Percentiles rank a stretch among this genome's conserved stretches.
phyloP scores from a whole-genome alignment of 2,888 invertebrate species.

The Pimpla rufipes region DNA sequence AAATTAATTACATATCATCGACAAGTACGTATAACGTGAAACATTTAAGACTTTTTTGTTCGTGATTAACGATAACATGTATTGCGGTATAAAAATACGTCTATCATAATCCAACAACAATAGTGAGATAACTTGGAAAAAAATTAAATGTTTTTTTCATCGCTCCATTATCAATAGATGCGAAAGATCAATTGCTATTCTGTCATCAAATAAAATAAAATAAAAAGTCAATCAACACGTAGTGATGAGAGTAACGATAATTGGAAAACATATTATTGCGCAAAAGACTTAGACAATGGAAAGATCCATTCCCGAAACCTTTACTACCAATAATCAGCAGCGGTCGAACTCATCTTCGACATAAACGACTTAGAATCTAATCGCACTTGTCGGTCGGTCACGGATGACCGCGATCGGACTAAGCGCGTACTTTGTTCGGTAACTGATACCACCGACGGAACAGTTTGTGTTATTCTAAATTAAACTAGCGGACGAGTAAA shows the following conservation, averaged over 20 bases:
- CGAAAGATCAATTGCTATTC: neutral
- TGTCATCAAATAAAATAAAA: neutral
- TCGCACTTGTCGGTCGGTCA: slow-evolving; percentile 10
- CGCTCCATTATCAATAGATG: neutral
- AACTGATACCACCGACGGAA: slow-evolving; percentile 72
- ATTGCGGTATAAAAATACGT: slow-evolving; percentile 33
- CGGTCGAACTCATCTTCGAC: too few species aligned
- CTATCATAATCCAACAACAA: neutral
- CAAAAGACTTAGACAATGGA: too few species aligned
- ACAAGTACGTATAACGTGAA: neutral
- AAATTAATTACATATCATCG: neutral
- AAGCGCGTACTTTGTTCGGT: slow-evolving; percentile 57
- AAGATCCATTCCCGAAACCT: too few species aligned
- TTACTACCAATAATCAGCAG: too few species aligned
- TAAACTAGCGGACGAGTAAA: slow-evolving; percentile 24
- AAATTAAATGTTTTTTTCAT: neutral
- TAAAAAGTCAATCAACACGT: neutral
- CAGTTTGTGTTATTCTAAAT: slow-evolving; percentile 62
- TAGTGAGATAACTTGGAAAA: neutral
- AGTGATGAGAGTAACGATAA: slow-evolving; percentile 20
- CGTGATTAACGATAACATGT: slow-evolving; percentile 13
- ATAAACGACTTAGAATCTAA: slow-evolving; percentile 29
- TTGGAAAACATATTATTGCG: neutral
- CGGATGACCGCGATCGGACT: slow-evolving; percentile 3
- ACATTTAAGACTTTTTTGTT: neutral